Evolutionary conservation across 2,797 vertebrate species (phyloP), one percentile per base, ranked within the genome.

Genomic region (Phoebastria nigripes): DNA sequence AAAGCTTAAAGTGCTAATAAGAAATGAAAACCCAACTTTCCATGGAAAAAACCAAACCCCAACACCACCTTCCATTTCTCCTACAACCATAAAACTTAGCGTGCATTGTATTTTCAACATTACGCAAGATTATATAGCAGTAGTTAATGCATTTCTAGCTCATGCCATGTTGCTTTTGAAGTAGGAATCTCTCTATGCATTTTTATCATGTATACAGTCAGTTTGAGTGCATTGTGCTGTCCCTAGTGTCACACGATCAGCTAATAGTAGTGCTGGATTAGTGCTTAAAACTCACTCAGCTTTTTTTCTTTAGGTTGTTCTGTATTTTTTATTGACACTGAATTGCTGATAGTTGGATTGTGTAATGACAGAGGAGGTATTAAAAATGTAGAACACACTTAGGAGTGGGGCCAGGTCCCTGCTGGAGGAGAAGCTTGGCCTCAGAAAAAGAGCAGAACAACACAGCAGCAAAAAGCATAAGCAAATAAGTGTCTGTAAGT

Each of bases 101-200:
- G 0, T 49, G 19, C 1, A 0, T 11, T 74, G 29, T 8, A 19
- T 91, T 82, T 93, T 61, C 26, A 39, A 2, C 2, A 0, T 37
- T 51, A 16, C 0, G 0, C 9, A 26, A 33, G n/a, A 6, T 67
- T 44, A 14, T 37, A 33, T 29, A 49, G 70, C 35, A 73, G 37
- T 31, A 62, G 12, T 29, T 69, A 33, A 55, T 4, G 12, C 56
- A 6, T 51, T 66, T 66, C 19, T 41, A 44, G 33, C 29, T 91
- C 1, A 0, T 72, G 41, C 19, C 1, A 0, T 62, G 33, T 44
- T 85, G 59, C n/a, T 82, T 72, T 74, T 18, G 44, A 41, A 51
- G 37, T 28, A 49, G 31, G 47, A 22, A 41, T 85, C 47, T 79
- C 56, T 59, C 26, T 82, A 6, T 1, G 2, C 39, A 2, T 26